phyloP scores from a whole-genome alignment of 2,797 vertebrate genomes.

The Lagodon rhomboides region DNA sequence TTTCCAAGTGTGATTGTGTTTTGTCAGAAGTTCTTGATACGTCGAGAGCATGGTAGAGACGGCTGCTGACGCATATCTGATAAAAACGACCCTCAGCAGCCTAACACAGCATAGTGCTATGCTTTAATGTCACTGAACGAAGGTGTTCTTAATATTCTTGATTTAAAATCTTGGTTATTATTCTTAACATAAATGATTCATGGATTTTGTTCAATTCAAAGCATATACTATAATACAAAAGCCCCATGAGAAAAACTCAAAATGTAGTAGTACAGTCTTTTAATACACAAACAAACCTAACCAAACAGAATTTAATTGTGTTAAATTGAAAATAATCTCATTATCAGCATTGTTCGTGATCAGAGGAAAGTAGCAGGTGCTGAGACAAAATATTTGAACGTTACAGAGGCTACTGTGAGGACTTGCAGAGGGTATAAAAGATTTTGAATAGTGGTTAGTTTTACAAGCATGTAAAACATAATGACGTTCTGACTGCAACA shows the following conservation, averaged over 20 bases:
- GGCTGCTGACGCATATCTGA: constrained; percentile 25
- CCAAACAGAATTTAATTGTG: background rate
- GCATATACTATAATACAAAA: background rate
- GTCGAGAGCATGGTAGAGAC: background rate
- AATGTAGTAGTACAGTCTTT: background rate
- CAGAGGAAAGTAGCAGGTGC: background rate
- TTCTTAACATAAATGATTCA: background rate
- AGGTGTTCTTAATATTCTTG: background rate
- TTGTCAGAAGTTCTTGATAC: constrained; percentile 2
- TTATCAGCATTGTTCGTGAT: background rate
- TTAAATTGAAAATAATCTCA: background rate
- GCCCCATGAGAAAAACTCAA: background rate
- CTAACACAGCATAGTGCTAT: background rate
- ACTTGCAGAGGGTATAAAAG: too few relatives aligned
- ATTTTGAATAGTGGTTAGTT: too few relatives aligned
- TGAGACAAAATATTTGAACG: background rate
- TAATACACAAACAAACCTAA: background rate
- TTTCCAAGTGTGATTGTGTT: background rate
- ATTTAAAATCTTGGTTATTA: background rate
- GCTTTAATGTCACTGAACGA: constrained; percentile 18
- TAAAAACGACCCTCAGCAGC: constrained; percentile 16
- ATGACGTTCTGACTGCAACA: too few relatives aligned
- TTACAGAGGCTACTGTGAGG: background rate
- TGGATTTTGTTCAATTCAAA: background rate
- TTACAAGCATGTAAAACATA: too few relatives aligned